These are phyloP conservation scores for Hypanus sabinus DNA, from an alignment of 2,113 vertebrate species.

Conservation along the genomic window DNA sequence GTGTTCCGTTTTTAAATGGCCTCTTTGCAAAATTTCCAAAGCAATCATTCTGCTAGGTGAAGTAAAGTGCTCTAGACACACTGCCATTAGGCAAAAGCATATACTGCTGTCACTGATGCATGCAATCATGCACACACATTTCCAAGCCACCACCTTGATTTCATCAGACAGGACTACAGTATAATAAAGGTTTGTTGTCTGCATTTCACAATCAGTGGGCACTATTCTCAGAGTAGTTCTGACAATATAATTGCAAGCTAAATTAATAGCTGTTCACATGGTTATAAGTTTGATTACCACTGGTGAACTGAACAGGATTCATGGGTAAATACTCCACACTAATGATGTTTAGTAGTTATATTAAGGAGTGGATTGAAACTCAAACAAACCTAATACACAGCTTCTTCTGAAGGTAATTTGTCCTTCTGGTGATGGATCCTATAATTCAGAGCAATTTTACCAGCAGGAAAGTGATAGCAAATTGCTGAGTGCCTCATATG, in stretches of 20 bases:
- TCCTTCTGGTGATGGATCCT: not conserved
- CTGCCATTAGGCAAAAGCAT: not conserved
- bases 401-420: slow-evolving; percentile 23
- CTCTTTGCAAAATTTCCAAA: not conserved
- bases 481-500: not conserved
- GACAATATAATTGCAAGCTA: not conserved
- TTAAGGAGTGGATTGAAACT: slow-evolving; percentile 14
- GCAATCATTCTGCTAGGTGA: not conserved
- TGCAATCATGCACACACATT: not conserved
- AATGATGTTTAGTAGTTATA: slow-evolving; percentile 15
- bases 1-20: not conserved
- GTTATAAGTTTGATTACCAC: not conserved
- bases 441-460: slow-evolving; percentile 32
- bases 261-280: slow-evolving; percentile 9
- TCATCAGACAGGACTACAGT: not conserved
- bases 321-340: not conserved
- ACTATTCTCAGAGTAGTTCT: not conserved
- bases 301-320: not conserved
- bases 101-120: not conserved
- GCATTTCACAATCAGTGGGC: not conserved
- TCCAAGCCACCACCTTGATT: not conserved
- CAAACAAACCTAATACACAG: not conserved
- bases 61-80: not conserved
- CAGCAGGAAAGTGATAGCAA: not conserved
- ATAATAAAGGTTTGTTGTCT: not conserved